Evolutionary conservation across 30 jellyfish, hydroid and myxozoan species (phyloP), one percentile per base, ranked within the genome.

Genomic region (Phacellophora camtschatica): DNA sequence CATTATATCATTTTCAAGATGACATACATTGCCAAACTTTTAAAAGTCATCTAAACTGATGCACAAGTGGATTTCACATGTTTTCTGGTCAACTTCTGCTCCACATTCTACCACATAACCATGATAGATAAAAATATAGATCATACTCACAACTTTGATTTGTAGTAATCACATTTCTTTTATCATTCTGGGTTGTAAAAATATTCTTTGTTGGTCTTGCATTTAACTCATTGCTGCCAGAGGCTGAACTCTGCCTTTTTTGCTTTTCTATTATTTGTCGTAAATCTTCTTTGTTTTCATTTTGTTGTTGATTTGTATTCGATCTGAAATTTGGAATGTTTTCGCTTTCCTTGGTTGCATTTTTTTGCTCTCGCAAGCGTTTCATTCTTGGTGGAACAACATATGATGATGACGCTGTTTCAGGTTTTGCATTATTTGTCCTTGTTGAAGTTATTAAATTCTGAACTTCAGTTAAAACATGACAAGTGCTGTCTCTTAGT

Each of bases 381-480:
- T 35, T 59, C 90, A 78, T 78, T 50, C 90, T 41, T 22, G 90
- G 90, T 16, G 90, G 90, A 18, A 78, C 15, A 32, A 30, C 71
- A 61, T 37, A 78, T 5, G 0, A 24, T 67, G 46, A 33, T 8
- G 69, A 20, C 30, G 25, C 13, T 3, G 37, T 18, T 2, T 59
- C 22, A 12, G 58, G 13, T 45, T 9, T 9, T 41, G 11, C 16
- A 1, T 13, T 41, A 9, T 18, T 18, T 41, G 55, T 41, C 16
- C 55, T 41, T 0, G 58, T 23, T 45, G 23, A 19, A 12, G 19
- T 22, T 5, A 27, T 27, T 18, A 27, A 20, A 59, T 20, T 59
- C 30, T 59, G 73, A 59, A 23, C 45, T 59, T 27, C 73, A 6
- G 15, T 27, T 25, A 12, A 12, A 27, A 22, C 34, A 12, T 15